A percentile compares a stretch with the other conserved stretches of the same genome.
phyloP scores from a whole-genome alignment of 2,113 vertebrate genomes.

The Suncus etruscus region DNA sequence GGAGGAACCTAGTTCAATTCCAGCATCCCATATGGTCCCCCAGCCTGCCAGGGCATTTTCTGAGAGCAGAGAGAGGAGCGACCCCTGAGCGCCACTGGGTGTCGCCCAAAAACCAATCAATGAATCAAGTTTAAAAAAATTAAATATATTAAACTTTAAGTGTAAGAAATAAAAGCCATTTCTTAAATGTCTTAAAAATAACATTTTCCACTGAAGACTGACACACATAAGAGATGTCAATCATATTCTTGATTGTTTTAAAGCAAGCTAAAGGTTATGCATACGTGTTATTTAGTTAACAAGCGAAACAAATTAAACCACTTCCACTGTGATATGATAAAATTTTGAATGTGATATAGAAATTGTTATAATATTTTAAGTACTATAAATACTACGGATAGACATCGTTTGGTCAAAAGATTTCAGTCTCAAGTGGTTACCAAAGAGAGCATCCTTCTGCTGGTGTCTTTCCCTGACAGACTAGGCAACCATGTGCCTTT shows the following conservation, averaged over 20 bases:
- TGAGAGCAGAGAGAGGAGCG: no score
- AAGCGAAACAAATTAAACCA: neutral
- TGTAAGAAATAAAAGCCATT: neutral
- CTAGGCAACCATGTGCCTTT: neutral
- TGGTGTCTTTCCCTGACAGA: neutral
- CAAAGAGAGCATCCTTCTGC: neutral
- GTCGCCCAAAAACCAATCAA: no score
- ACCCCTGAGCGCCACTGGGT: no score
- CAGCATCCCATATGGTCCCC: no score
- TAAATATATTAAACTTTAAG: neutral
- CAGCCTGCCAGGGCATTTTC: no score
- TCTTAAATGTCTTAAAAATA: neutral
- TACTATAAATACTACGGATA: neutral
- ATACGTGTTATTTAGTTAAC: slow-evolving; percentile 17
- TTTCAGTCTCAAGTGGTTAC: slow-evolving; percentile 25
- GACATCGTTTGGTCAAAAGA: neutral
- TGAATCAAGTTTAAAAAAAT: no score
- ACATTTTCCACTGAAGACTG: slow-evolving; percentile 9
- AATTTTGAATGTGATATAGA: neutral
- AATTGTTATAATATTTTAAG: neutral
- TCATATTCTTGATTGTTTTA: neutral
- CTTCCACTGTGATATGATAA: neutral
- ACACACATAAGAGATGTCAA: neutral
- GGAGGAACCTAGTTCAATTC: no score
- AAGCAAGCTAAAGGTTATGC: neutral